A percentile compares a stretch with the other conserved stretches of the same genome.
These are phyloP conservation scores for Lasius platythorax DNA, from an alignment of 2,888 invertebrate species.

Conservation along the genomic window DNA sequence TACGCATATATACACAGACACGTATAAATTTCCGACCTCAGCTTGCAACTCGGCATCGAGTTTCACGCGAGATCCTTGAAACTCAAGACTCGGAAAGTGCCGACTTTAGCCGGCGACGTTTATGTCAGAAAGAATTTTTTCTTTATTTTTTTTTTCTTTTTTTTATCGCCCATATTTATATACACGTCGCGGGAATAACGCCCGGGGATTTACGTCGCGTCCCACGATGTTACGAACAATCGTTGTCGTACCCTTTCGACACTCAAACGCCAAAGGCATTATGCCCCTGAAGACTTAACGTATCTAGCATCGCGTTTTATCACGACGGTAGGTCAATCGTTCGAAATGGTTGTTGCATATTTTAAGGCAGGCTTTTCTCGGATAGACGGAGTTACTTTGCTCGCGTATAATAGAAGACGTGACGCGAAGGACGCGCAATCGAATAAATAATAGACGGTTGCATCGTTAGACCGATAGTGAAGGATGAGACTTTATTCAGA, in stretches of 20 bases:
- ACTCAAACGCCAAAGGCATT: slow-evolving; percentile 6
- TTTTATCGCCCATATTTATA: slow-evolving; percentile 21
- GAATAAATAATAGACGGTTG: slow-evolving; percentile 27
- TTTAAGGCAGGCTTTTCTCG: slow-evolving; percentile 14
- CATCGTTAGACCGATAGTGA: slow-evolving; percentile 24
- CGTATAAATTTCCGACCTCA: slow-evolving; percentile 38
- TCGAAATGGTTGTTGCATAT: slow-evolving; percentile 30
- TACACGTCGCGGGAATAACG: slow-evolving; percentile 15
- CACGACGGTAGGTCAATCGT: not conserved
- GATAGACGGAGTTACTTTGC: not conserved
- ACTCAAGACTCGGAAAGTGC: slow-evolving; percentile 67
- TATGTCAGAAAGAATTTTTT: slow-evolving; percentile 27
- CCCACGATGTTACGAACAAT: not conserved
- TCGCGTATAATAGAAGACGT: not conserved
- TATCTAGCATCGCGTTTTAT: not conserved
- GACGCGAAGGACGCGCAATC: slow-evolving; percentile 27
- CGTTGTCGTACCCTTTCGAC: not conserved
- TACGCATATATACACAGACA: slow-evolving; percentile 38
- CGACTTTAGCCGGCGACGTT: slow-evolving; percentile 53
- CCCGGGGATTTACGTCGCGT: slow-evolving; percentile 4
- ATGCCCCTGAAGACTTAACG: not conserved
- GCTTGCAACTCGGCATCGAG: slow-evolving; percentile 58
- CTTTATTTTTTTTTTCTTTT: not conserved
- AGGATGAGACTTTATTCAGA: slow-evolving; percentile 5
- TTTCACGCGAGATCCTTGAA: slow-evolving; percentile 63